Percentiles rank a stretch among this genome's conserved stretches.
Evolutionary conservation across 2,113 vertebrate genomes (phyloP).

Genomic region (Actenoides hombroni): DNA sequence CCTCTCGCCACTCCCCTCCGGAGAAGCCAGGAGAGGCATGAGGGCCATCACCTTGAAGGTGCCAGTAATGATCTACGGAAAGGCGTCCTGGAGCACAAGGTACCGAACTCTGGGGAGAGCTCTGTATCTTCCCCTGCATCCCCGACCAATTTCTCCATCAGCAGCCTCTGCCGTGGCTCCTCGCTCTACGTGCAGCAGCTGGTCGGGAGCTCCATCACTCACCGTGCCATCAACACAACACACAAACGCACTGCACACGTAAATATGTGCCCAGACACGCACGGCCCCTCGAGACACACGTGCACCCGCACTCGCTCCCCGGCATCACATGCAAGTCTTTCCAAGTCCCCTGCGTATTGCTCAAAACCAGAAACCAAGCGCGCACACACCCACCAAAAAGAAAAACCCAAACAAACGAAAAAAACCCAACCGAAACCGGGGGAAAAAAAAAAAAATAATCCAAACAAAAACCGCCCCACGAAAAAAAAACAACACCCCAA

Average conservation of each 20-base stretch:
- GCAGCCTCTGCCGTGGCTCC: neutral
- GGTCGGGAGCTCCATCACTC: neutral
- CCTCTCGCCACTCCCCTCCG: neutral
- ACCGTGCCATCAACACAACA: neutral
- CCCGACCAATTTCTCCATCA: neutral
- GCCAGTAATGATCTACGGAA: neutral
- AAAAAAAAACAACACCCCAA: neutral
- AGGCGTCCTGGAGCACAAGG: slow-evolving; percentile 6
- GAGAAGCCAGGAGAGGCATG: neutral
- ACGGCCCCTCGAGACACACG: neutral
- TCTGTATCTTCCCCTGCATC: neutral
- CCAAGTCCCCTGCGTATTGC: neutral
- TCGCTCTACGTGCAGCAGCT: neutral
- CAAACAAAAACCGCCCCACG: neutral
- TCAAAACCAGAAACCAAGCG: neutral
- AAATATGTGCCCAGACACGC: neutral
- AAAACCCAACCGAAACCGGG: neutral
- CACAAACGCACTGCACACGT: neutral
- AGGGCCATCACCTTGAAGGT: slow-evolving; percentile 19
- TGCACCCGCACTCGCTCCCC: neutral
- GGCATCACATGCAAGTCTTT: slow-evolving; percentile 7
- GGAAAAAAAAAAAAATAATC: neutral
- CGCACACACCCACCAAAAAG: neutral
- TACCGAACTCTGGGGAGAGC: neutral
- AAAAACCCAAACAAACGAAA: neutral